phyloP scores from a whole-genome alignment of 1,140 invertebrate genomes.

The Pseudomyrmex sp. region DNA sequence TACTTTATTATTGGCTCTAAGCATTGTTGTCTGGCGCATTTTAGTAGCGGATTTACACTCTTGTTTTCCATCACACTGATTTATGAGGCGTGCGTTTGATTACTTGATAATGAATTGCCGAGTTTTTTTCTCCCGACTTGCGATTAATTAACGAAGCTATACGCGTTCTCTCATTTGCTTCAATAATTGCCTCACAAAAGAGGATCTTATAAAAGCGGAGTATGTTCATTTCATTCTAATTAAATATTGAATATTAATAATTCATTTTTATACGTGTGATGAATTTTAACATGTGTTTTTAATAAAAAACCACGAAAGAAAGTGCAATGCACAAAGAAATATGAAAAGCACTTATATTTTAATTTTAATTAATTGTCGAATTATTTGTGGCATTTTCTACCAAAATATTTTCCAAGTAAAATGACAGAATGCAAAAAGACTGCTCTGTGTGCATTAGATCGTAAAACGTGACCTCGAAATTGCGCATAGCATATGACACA shows the following conservation, averaged over 20 bases:
- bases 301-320: too few species aligned
- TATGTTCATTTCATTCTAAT: too few species aligned
- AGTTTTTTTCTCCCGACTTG: background rate
- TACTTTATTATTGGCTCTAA: conserved; percentile 48
- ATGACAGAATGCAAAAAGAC: background rate
- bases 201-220: background rate
- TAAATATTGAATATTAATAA: too few species aligned
- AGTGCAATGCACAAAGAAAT: too few species aligned
- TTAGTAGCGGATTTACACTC: conserved; percentile 37
- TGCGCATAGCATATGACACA: background rate
- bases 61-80: conserved; percentile 32
- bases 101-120: conserved; percentile 17
- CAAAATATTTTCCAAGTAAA: background rate
- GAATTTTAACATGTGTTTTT: too few species aligned
- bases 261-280: too few species aligned
- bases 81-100: conserved; percentile 30
- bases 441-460: background rate
- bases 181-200: too few species aligned
- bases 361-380: too few species aligned
- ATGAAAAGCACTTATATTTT: too few species aligned
- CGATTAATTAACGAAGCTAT: conserved; percentile 12
- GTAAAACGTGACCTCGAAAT: conserved; percentile 4
- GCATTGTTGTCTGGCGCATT: conserved; percentile 10
- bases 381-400: background rate
- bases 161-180: background rate